Evolutionary conservation across 1,140 invertebrate species (phyloP).

Genomic region (Procambarus virginalis): DNA sequence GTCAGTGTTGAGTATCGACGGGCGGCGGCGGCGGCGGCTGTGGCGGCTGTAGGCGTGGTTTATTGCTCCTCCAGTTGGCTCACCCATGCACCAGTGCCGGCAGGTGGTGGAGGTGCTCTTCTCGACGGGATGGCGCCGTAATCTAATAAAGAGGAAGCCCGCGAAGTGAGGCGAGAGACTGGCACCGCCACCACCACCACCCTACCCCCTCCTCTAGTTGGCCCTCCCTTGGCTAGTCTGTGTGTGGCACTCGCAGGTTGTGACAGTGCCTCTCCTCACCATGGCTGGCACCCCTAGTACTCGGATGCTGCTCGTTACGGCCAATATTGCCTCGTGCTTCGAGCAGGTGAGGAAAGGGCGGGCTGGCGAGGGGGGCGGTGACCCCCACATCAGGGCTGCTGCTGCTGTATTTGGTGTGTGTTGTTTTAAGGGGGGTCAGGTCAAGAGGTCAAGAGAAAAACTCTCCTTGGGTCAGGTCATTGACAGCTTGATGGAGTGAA

Average conservation of each 20-base stretch:
- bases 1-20: constrained; percentile 5
- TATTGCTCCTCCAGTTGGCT: neutral
- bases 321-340: constrained; percentile 69
- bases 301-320: constrained; percentile 63
- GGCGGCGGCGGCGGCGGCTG: neutral
- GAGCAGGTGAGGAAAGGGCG: constrained; percentile 55
- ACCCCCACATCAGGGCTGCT: too few relatives aligned
- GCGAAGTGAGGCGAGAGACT: constrained; percentile 8
- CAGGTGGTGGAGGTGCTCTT: neutral
- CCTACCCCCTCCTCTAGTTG: neutral
- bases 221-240: neutral
- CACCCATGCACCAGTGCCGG: neutral
- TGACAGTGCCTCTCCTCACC: constrained; percentile 29
- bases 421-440: too few relatives aligned
- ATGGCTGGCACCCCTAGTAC: constrained; percentile 52
- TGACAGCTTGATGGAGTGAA: too few relatives aligned
- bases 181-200: neutral
- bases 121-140: neutral
- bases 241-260: constrained; percentile 9
- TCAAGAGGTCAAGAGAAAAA: too few relatives aligned
- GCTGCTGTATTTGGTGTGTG: too few relatives aligned
- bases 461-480: too few relatives aligned
- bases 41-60: neutral
- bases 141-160: constrained; percentile 29
- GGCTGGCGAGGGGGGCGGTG: too few relatives aligned